These are phyloP conservation scores for Lasioglossum zephyrum DNA, from an alignment of 2,888 invertebrate genomes.

Conservation along the genomic window DNA sequence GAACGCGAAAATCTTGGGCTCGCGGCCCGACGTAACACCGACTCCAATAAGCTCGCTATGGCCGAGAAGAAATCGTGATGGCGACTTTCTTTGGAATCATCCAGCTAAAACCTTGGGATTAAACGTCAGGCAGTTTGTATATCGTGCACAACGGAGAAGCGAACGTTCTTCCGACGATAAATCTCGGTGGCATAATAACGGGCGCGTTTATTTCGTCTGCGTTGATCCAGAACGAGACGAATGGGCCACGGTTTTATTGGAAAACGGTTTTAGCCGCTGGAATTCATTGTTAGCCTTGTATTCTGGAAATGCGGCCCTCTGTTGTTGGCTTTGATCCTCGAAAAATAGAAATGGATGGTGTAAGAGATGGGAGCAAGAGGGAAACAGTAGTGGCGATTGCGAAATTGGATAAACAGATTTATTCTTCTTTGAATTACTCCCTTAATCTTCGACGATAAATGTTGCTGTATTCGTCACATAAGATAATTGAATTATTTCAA, in stretches of 20 bases:
- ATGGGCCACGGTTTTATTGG: neutral
- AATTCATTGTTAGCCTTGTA: constrained; percentile 64
- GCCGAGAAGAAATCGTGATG: neutral
- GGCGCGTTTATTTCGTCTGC: constrained; percentile 12
- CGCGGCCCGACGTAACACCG: neutral
- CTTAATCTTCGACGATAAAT: too few species aligned
- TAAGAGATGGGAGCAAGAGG: neutral
- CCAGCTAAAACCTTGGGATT: neutral
- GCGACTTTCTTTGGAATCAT: neutral
- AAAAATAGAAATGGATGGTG: neutral
- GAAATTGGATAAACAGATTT: neutral
- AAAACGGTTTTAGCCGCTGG: constrained; percentile 34
- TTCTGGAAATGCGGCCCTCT: neutral
- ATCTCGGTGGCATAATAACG: neutral
- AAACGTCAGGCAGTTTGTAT: neutral
- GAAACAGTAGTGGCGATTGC: neutral
- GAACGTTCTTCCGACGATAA: neutral
- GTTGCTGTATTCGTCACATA: too few species aligned
- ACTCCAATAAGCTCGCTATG: neutral
- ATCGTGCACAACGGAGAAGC: neutral
- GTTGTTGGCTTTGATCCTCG: neutral
- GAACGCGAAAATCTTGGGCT: constrained; percentile 59
- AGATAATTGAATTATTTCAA: too few species aligned
- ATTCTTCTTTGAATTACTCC: neutral
- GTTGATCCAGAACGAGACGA: neutral